Base-by-base conservation (phyloP, 92 coral and sea anemone species). In the Palythoa heliodiscus region DNA sequence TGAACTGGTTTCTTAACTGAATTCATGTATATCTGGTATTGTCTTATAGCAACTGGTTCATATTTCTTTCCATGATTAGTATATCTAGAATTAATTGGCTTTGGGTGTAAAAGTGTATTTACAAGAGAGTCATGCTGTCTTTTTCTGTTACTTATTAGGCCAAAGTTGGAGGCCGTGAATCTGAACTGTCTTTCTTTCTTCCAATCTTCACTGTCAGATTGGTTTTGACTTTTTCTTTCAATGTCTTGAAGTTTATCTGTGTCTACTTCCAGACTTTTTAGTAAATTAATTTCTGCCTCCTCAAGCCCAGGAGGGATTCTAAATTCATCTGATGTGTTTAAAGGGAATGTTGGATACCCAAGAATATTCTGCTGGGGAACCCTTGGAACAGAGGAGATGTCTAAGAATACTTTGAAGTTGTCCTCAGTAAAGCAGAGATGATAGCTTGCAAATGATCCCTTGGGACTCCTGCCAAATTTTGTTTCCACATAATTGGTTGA, bases 61-160 rank as follows among this genome's bases (percentile, higher is more conserved):
- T 92, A 92, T 39, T 73, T 85, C 15, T 73, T 72, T 7, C 95
- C 95, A 78, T 92, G 95, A 11, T 60, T 69, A 57, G 95, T 85
- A 78, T 90, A 87, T 47, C 83, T 82, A 24, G 93, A 87, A 13
- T 85, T 69, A 71, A 92, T 87, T 37, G 57, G 82, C 73, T 84
- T 78, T 13, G 89, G 89, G 54, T 78, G 25, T 9, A 87, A n/a
- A 43, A 87, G 35, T 11, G 57, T 79, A 19, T 40, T 35, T 14
- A 68, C 89, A 67, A 88, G 61, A 43, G 76, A 43, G 4, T 83
- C 75, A 73, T 75, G 87, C 23, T 88, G 60, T 35, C 87, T 29
- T 43, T 83, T 25, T 14, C 87, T 67, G 19, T 63, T 25, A 11
- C 70, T 53, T 37, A 83, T 37, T n/a, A 52, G 24, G 10, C 63